phyloP scores from a whole-genome alignment of 2,113 vertebrate genomes.

The Corythornis cristatus region DNA sequence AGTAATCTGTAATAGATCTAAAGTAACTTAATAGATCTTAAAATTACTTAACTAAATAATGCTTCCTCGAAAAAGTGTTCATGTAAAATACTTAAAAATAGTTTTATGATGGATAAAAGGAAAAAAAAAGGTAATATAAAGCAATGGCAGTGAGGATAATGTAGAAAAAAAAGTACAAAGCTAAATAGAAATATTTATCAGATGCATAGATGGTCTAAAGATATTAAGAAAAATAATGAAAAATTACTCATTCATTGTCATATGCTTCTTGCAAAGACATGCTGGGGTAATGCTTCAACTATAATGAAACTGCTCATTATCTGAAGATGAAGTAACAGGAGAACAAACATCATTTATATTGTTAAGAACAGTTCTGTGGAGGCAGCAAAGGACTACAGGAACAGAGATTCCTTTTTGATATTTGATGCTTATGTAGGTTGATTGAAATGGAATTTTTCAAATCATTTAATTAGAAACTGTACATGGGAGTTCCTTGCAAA shows the following conservation, averaged over 20 bases:
- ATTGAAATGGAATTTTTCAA: slow-evolving; percentile 1
- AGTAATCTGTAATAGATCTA: background rate
- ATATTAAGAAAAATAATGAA: slow-evolving; percentile 50
- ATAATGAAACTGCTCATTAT: slow-evolving; percentile 61
- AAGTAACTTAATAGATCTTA: background rate
- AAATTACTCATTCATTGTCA: slow-evolving; percentile 31
- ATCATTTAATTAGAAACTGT: background rate
- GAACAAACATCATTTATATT: slow-evolving; percentile 30
- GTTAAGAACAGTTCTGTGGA: background rate
- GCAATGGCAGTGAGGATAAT: background rate
- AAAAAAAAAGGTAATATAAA: background rate
- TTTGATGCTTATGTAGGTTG: slow-evolving; percentile 16
- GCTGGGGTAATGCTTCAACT: slow-evolving; percentile 47
- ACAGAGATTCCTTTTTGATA: background rate
- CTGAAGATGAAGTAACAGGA: slow-evolving; percentile 37
- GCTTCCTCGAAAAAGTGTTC: background rate
- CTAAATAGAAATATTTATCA: slow-evolving; percentile 47
- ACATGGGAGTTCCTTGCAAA: background rate
- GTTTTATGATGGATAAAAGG: background rate
- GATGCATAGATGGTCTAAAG: background rate
- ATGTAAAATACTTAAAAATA: background rate
- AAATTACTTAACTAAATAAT: background rate
- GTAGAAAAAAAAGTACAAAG: background rate
- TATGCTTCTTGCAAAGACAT: slow-evolving; percentile 34
- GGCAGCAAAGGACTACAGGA: background rate